Percentiles rank a stretch among this genome's conserved stretches.
Evolutionary conservation across 2,888 invertebrate species (phyloP).

Genomic region (Cryptops parisi): DNA sequence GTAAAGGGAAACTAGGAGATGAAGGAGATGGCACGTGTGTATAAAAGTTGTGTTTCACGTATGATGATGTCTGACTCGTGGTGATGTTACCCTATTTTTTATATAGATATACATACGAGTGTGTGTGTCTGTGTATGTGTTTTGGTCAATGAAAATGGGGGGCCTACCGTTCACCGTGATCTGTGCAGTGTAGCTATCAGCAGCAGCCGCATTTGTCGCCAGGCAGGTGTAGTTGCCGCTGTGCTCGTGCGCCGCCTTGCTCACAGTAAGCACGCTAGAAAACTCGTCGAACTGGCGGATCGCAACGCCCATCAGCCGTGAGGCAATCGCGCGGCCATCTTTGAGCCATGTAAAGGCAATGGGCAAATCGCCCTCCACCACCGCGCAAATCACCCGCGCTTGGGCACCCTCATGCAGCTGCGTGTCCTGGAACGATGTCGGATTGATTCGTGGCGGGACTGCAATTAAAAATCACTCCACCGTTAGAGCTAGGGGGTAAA

Average conservation of each 20-base stretch:
- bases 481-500: too few species aligned
- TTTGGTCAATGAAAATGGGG: too few species aligned
- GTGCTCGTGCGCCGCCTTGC: conserved; percentile 25
- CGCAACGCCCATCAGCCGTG: conserved; percentile 17
- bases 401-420: conserved; percentile 21
- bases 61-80: too few species aligned
- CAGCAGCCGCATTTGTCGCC: conserved; percentile 23
- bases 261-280: conserved; percentile 41
- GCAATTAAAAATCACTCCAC: too few species aligned
- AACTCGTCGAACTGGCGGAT: conserved; percentile 18
- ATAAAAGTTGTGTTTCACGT: too few species aligned
- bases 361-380: conserved; percentile 29
- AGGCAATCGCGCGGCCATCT: conserved; percentile 41
- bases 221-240: conserved; percentile 31
- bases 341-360: conserved; percentile 51
- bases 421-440: conserved; percentile 35
- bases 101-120: too few species aligned
- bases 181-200: conserved; percentile 17
- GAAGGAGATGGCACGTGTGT: too few species aligned
- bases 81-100: too few species aligned
- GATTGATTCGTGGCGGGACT: conserved; percentile 54
- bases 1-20: too few species aligned
- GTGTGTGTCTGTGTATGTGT: too few species aligned
- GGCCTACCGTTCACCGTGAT: conserved; percentile 19
- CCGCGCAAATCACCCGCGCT: conserved; percentile 22